Evolutionary conservation across 2,888 invertebrate species (phyloP).

Genomic region (Conops quadrifasciatus): DNA sequence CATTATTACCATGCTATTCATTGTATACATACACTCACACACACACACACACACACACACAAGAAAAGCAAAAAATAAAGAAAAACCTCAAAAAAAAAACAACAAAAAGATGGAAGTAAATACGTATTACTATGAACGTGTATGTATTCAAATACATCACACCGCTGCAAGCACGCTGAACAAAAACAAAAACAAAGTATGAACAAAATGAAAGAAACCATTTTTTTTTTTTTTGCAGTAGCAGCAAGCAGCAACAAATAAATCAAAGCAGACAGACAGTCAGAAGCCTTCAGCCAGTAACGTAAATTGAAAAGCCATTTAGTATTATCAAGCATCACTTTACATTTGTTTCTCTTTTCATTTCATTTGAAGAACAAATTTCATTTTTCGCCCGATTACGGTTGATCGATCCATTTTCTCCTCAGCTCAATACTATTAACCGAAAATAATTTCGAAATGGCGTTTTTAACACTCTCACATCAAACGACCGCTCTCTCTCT

Average conservation of each 20-base stretch:
- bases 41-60: too few species aligned
- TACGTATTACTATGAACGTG: slow-evolving; percentile 31
- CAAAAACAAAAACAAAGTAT: slow-evolving; percentile 36
- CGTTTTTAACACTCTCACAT: too few species aligned
- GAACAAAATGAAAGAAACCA: slow-evolving; percentile 29
- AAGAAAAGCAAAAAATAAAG: slow-evolving; percentile 19
- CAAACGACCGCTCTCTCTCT: too few species aligned
- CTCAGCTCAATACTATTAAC: neutral
- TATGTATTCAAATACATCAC: slow-evolving; percentile 40
- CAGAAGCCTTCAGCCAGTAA: slow-evolving; percentile 46
- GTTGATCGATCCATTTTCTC: neutral
- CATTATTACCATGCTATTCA: too few species aligned
- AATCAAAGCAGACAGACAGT: slow-evolving; percentile 30
- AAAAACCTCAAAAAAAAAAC: slow-evolving; percentile 32
- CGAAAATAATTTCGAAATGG: too few species aligned
- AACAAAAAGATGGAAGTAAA: slow-evolving; percentile 36
- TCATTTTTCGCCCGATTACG: neutral
- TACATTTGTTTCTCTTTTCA: neutral
- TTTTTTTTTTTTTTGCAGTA: slow-evolving; percentile 18
- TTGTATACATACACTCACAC: too few species aligned
- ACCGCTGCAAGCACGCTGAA: slow-evolving; percentile 34
- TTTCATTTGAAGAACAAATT: neutral
- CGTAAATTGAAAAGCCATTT: slow-evolving; percentile 62
- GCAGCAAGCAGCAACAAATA: slow-evolving; percentile 22
- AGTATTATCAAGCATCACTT: slow-evolving; percentile 54